A percentile compares a stretch with the other conserved stretches of the same genome.
Evolutionary conservation across 1,140 invertebrate species (phyloP).

Genomic region (Sesamia nonagrioides): DNA sequence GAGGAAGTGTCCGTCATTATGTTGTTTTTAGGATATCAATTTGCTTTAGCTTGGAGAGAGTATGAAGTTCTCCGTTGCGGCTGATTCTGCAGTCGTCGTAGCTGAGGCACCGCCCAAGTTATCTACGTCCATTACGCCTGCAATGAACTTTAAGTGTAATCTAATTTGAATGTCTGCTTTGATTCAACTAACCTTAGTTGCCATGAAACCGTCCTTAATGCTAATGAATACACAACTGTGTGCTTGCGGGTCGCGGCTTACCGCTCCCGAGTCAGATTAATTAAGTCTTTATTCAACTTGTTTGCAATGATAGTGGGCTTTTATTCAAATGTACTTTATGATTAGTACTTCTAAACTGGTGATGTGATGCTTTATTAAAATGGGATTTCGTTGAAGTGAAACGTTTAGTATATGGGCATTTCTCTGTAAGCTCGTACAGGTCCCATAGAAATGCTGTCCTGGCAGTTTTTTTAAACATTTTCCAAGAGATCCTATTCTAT

Average conservation of each 20-base stretch:
- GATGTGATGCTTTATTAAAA: slow-evolving; percentile 3
- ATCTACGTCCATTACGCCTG: background rate
- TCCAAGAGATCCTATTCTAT: too few relatives aligned
- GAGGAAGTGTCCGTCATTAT: slow-evolving; percentile 14
- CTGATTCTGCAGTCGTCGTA: background rate
- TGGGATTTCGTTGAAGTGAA: background rate
- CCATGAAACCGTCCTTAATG: slow-evolving; percentile 52
- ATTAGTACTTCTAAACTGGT: slow-evolving; percentile 29
- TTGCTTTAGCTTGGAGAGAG: background rate
- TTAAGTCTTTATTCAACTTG: slow-evolving; percentile 47
- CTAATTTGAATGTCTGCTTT: slow-evolving; percentile 52
- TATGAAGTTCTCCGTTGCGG: slow-evolving; percentile 7
- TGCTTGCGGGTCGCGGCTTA: slow-evolving; percentile 45
- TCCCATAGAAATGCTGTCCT: too few relatives aligned
- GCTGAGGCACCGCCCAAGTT: background rate
- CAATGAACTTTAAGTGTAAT: slow-evolving; percentile 41
- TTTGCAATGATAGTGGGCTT: slow-evolving; percentile 49
- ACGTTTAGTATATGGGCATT: too few relatives aligned
- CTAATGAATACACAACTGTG: slow-evolving; percentile 48
- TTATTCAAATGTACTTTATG: slow-evolving; percentile 44
- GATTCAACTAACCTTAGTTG: slow-evolving; percentile 46
- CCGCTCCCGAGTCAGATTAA: slow-evolving; percentile 47
- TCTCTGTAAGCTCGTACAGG: too few relatives aligned
- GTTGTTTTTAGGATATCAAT: slow-evolving; percentile 29
- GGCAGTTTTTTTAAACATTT: too few relatives aligned